Conservation (phyloP, 2,113 vertebrate genomes). For the Eonycteris spelaea region DNA sequence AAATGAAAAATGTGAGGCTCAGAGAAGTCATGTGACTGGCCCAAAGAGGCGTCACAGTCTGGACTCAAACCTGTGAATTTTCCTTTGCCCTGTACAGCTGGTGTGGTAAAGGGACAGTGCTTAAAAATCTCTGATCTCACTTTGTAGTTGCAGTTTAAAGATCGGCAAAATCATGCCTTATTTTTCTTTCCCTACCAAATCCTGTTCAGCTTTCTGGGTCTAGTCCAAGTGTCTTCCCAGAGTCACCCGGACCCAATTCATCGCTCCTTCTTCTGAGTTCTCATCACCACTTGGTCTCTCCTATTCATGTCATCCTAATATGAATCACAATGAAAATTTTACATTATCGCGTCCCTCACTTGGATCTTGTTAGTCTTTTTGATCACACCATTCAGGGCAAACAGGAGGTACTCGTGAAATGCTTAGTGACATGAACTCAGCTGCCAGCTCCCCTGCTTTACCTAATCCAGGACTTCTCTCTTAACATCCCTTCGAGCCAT, state of each 20-base stretch:
- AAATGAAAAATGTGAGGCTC: background rate
- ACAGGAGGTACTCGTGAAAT: background rate
- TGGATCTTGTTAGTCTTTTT: background rate
- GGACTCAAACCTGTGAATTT: background rate
- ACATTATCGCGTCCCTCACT: background rate
- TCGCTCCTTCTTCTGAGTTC: background rate
- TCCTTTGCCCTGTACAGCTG: background rate
- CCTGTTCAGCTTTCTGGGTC: background rate
- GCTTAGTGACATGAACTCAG: background rate
- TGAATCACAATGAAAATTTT: background rate
- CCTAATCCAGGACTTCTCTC: background rate
- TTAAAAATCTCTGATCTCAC: background rate
- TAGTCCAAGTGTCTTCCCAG: background rate
- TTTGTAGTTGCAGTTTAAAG: background rate
- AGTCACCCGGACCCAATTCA: background rate
- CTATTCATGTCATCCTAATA: accelerated
- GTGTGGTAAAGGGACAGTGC: background rate
- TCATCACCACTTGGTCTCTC: background rate
- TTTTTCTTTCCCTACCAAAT: background rate
- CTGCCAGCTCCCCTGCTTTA: background rate
- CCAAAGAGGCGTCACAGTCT: background rate
- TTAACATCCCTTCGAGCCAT: background rate
- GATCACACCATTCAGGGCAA: background rate
- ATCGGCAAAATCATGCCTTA: background rate
- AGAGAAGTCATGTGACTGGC: background rate